phyloP scores from a whole-genome alignment of 2,113 vertebrate genomes.

The Zeus faber region DNA sequence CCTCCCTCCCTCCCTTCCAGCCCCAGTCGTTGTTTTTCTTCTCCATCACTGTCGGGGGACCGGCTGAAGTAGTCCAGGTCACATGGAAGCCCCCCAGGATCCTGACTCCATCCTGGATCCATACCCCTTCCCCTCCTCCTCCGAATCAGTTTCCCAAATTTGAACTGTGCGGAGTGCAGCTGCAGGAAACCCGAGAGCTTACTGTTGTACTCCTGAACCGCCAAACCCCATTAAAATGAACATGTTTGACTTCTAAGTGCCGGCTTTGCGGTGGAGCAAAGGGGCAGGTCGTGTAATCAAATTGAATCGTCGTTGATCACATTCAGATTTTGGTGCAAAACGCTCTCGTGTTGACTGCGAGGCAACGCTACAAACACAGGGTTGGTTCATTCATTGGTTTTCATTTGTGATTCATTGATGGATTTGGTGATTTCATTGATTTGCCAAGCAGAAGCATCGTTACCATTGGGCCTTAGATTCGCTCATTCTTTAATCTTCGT shows the following conservation, averaged over 20 bases:
- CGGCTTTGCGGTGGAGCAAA: conserved; percentile 44
- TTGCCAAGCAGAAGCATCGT: no score
- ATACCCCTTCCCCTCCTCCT: conserved; percentile 16
- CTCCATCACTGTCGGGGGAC: conserved; percentile 53
- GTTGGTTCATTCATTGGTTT: no score
- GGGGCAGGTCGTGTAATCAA: conserved; percentile 38
- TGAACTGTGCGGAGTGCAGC: conserved; percentile 45
- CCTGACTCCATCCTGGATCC: conserved; percentile 47
- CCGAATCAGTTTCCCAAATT: conserved; percentile 51
- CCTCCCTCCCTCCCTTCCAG: conserved; percentile 35
- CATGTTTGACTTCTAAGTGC: conserved; percentile 55
- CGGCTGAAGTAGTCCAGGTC: conserved; percentile 57
- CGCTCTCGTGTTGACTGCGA: conserved; percentile 4
- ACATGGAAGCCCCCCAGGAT: conserved; percentile 50
- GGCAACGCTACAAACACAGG: conserved; percentile 14
- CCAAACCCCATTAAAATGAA: conserved; percentile 56
- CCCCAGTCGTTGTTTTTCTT: conserved; percentile 63
- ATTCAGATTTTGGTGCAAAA: conserved; percentile 16
- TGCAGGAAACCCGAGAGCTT: conserved; percentile 36
- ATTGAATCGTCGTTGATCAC: conserved; percentile 32
- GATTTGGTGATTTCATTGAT: conserved; percentile 32
- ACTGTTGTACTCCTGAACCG: conserved; percentile 40
- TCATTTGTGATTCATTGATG: no score
- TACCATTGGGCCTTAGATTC: no score
- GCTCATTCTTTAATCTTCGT: no score